A percentile compares a stretch with the other conserved stretches of the same genome.
These are phyloP conservation scores for Papilio glaucus DNA, from an alignment of 1,140 invertebrate genomes.

Conservation along the genomic window DNA sequence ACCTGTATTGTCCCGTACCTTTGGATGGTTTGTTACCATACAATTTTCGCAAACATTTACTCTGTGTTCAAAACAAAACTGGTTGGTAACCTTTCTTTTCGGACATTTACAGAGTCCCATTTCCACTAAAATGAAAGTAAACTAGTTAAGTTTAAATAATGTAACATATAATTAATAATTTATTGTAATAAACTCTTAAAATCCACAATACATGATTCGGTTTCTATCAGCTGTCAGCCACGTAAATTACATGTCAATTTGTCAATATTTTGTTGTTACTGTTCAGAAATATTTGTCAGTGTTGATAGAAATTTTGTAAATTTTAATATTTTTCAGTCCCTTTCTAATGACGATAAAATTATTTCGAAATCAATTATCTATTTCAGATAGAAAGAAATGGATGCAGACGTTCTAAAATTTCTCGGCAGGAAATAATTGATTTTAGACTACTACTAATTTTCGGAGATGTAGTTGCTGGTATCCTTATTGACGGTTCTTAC, in stretches of 20 bases:
- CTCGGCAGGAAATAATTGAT: too few species aligned
- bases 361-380: too few species aligned
- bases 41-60: conserved; percentile 99
- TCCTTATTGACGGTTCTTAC: too few species aligned
- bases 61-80: conserved; percentile 99
- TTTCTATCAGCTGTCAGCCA: conserved; percentile 52
- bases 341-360: too few species aligned
- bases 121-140: conserved; percentile 31
- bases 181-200: background rate
- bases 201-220: conserved; percentile 22
- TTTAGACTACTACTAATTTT: too few species aligned
- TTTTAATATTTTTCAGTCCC: background rate
- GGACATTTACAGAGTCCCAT: conserved; percentile 99
- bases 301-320: background rate
- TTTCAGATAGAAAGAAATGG: too few species aligned
- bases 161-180: background rate
- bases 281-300: conserved; percentile 1
- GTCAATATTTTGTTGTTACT: conserved; percentile 18
- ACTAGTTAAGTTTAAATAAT: conserved; percentile 39
- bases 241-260: conserved; percentile 62
- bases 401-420: too few species aligned
- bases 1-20: conserved; percentile 85
- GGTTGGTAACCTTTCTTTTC: conserved; percentile 97
- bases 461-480: too few species aligned
- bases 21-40: conserved; percentile 97